Conservation (phyloP, 1,140 invertebrate genomes). For the Drosophila guanche region DNA sequence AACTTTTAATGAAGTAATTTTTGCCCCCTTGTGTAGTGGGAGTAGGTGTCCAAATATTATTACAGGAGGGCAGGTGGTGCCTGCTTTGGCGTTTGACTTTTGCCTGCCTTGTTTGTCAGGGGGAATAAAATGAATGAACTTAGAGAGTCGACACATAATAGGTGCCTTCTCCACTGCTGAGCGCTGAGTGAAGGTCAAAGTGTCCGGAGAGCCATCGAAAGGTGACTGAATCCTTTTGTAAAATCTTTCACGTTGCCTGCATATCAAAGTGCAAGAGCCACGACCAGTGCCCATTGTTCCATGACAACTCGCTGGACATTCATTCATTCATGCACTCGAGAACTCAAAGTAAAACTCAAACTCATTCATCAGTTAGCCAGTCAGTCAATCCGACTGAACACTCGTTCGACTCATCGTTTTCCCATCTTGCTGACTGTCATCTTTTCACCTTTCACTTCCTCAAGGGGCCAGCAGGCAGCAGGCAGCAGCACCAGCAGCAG, state of each 20-base stretch:
- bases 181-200: too few species aligned
- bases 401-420: constrained; percentile 4
- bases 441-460: constrained; percentile 37
- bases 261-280: too few species aligned
- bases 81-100: constrained; percentile 45
- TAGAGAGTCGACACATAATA: too few species aligned
- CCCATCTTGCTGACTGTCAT: constrained; percentile 3
- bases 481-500: too few species aligned
- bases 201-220: too few species aligned
- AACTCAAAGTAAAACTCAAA: not conserved
- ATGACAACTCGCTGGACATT: not conserved
- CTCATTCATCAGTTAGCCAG: not conserved
- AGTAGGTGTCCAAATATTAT: constrained; percentile 41
- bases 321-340: constrained; percentile 7
- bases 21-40: constrained; percentile 34
- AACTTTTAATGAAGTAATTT: constrained; percentile 81
- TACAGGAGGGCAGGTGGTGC: constrained; percentile 43
- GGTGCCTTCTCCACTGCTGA: too few species aligned
- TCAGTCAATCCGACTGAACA: not conserved
- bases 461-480: not conserved
- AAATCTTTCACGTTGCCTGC: too few species aligned
- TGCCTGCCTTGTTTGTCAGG: constrained; percentile 60
- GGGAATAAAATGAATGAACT: too few species aligned
- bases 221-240: too few species aligned
- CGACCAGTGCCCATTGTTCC: too few species aligned